phyloP scores from a whole-genome alignment of 2,888 invertebrate species.

The Myopa testacea region DNA sequence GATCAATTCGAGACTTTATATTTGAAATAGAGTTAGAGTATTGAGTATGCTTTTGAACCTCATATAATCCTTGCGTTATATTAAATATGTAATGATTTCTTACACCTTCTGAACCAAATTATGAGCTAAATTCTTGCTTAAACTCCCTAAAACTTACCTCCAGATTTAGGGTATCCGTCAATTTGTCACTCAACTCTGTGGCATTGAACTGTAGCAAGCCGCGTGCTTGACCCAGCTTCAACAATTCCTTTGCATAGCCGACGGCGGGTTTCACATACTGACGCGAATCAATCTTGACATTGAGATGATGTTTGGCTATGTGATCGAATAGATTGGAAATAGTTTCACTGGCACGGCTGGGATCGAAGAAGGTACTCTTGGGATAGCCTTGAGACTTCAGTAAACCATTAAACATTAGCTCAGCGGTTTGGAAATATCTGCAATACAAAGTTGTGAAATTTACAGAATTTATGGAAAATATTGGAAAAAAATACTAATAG shows the following conservation, averaged over 20 bases:
- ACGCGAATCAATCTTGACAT: constrained; percentile 78
- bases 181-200: constrained; percentile 78
- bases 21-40: not conserved
- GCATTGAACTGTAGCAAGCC: constrained; percentile 78
- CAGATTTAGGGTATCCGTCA: constrained; percentile 84
- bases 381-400: constrained; percentile 82
- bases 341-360: constrained; percentile 77
- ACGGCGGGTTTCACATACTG: constrained; percentile 82
- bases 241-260: constrained; percentile 78
- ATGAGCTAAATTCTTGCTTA: too few species aligned
- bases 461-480: constrained; percentile 13
- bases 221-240: constrained; percentile 78
- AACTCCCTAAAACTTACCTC: constrained; percentile 69
- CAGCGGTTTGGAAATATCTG: constrained; percentile 77
- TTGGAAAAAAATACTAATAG: not conserved
- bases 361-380: constrained; percentile 77
- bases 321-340: constrained; percentile 78
- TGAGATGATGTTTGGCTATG: constrained; percentile 77
- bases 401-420: constrained; percentile 80
- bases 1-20: not conserved
- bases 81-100: too few species aligned
- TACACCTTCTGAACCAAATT: too few species aligned
- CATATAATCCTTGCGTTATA: too few species aligned
- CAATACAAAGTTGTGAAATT: constrained; percentile 38
- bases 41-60: too few species aligned